Conservation (phyloP, 2,113 vertebrate genomes). For the Motacilla tschutschensis region DNA sequence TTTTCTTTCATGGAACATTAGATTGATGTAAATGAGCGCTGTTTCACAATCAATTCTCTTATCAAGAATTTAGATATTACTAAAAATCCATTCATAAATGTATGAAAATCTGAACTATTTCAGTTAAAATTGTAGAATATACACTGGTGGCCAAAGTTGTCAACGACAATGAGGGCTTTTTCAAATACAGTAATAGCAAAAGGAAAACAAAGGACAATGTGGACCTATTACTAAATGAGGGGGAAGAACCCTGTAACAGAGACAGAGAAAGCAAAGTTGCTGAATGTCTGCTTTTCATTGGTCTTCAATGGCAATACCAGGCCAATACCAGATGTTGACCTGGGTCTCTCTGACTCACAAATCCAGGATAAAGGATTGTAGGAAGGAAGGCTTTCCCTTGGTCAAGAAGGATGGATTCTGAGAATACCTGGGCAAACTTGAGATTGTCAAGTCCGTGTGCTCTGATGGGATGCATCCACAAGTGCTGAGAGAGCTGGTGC, state of each 20-base stretch:
- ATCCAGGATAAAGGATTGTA: background rate
- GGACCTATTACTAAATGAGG: background rate
- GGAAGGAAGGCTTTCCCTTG: background rate
- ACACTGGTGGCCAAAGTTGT: background rate
- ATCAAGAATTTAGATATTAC: background rate
- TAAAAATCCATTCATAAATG: background rate
- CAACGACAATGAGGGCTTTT: background rate
- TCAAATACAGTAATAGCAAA: background rate
- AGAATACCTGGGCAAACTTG: background rate
- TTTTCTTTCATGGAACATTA: background rate
- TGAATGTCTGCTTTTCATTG: no score
- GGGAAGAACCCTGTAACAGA: background rate
- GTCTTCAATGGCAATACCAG: background rate
- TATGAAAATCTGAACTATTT: background rate
- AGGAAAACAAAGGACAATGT: background rate
- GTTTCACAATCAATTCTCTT: background rate
- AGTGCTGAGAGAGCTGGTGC: background rate
- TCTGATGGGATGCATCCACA: accelerated
- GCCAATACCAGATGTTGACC: background rate
- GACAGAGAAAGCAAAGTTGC: background rate
- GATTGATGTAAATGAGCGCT: background rate
- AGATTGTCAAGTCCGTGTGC: background rate
- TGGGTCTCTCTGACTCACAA: background rate
- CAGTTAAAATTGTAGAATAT: background rate
- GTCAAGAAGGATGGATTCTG: background rate